Percentiles rank a stretch among this genome's conserved stretches.
Conservation (phyloP, 64 coral and sea anemone genomes). For the Actinia tenebrosa region DNA sequence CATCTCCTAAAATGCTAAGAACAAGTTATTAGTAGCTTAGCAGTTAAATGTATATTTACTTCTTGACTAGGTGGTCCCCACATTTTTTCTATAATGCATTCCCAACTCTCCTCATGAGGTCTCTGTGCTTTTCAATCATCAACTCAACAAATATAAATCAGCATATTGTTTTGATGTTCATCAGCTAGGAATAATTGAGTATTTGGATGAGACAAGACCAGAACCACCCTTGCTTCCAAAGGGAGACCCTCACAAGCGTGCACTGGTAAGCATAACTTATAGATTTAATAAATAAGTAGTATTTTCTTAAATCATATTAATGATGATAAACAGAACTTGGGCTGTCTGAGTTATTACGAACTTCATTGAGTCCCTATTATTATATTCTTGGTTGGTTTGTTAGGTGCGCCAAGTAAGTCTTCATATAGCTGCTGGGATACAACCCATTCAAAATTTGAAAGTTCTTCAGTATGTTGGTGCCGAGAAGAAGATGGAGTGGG, state of each 20-base stretch:
- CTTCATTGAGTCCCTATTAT: neutral
- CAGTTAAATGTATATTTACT: no score
- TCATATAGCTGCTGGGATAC: conserved; percentile 68
- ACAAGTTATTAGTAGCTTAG: no score
- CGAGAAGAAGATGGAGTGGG: conserved; percentile 92
- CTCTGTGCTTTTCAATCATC: no score
- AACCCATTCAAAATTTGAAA: conserved; percentile 83
- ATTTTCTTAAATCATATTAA: no score
- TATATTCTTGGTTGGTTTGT: neutral
- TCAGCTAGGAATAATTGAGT: conserved; percentile 87
- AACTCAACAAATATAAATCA: no score
- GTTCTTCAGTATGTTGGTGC: conserved; percentile 79
- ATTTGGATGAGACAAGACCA: conserved; percentile 97
- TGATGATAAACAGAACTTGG: neutral
- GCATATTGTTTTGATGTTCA: neutral
- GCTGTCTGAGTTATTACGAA: neutral
- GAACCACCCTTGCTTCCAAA: conserved; percentile 76
- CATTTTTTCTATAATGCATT: no score
- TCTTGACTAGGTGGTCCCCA: no score
- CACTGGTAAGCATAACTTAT: conserved; percentile 38
- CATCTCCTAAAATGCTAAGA: no score
- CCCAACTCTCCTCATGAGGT: no score
- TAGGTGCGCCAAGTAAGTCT: conserved; percentile 73
- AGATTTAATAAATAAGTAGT: neutral
- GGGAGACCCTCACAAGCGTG: conserved; percentile 72